Conservation (phyloP, 1,140 invertebrate species). For the Plectrocnemia conspersa region DNA sequence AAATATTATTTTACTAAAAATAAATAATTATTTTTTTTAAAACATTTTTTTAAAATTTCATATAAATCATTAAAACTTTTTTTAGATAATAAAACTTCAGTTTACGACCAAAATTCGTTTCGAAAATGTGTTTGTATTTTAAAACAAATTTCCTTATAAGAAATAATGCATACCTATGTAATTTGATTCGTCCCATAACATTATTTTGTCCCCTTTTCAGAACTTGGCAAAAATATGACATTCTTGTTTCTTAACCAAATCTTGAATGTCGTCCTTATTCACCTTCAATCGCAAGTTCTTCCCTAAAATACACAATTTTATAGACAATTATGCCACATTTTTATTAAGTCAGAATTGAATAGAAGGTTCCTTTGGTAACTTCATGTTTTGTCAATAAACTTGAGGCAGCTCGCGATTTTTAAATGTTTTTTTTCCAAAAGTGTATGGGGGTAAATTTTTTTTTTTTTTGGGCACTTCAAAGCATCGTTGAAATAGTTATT, state of each 20-base stretch:
- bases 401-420: no score
- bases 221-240: not conserved
- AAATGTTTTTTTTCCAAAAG: no score
- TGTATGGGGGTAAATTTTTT: no score
- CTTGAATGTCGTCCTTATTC: not conserved
- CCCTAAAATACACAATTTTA: not conserved
- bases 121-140: no score
- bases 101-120: no score
- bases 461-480: no score
- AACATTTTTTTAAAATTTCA: not conserved
- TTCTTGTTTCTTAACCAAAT: not conserved
- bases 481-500: no score
- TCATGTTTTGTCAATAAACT: no score
- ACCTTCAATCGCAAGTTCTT: not conserved
- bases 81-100: not conserved
- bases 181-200: not conserved
- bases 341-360: no score
- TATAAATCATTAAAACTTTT: not conserved
- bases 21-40: not conserved
- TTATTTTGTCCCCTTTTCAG: no score
- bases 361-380: no score
- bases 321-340: no score
- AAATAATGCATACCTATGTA: not conserved
- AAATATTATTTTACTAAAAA: constrained; percentile 7
- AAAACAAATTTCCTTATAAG: not conserved